Conservation (phyloP, 2,888 invertebrate genomes). For the Zaprionus bogoriensis region DNA sequence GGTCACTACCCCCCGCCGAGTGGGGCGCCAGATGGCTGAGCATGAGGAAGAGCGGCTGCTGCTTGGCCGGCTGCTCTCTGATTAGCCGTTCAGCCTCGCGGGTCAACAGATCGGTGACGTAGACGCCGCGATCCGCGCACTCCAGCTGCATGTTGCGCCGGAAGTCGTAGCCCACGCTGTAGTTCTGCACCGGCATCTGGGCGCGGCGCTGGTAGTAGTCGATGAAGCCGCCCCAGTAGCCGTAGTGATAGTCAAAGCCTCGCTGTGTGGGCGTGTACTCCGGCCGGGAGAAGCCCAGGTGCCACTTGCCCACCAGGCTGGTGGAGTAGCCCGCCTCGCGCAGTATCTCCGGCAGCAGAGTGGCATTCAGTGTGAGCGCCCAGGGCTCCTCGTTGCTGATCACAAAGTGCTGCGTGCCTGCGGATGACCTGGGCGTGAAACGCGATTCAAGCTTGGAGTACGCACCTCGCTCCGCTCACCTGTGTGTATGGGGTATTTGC, state of each 20-base stretch:
- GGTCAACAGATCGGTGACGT: constrained; percentile 89
- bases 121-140: constrained; percentile 84
- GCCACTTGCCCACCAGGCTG: constrained; percentile 95
- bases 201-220: constrained; percentile 90
- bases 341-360: constrained; percentile 87
- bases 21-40: constrained; percentile 92
- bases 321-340: constrained; percentile 90
- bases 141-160: constrained; percentile 84
- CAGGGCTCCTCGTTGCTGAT: constrained; percentile 88
- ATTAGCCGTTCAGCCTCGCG: constrained; percentile 87
- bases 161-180: constrained; percentile 83
- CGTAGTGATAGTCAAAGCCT: constrained; percentile 92
- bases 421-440: background rate
- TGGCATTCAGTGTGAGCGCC: constrained; percentile 87
- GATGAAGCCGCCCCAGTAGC: constrained; percentile 92
- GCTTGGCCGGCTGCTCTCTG: constrained; percentile 45
- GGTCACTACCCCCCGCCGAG: constrained; percentile 87
- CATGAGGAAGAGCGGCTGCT: constrained; percentile 89
- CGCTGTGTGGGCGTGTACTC: constrained; percentile 87
- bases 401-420: constrained; percentile 89
- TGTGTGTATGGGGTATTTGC: constrained; percentile 92
- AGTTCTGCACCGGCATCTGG: constrained; percentile 79
- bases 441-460: no score
- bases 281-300: constrained; percentile 89
- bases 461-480: constrained; percentile 84